Evolutionary conservation across 2,113 vertebrate species (phyloP), one percentile per base, ranked within the genome.

Genomic region (Nycticorax nycticorax): DNA sequence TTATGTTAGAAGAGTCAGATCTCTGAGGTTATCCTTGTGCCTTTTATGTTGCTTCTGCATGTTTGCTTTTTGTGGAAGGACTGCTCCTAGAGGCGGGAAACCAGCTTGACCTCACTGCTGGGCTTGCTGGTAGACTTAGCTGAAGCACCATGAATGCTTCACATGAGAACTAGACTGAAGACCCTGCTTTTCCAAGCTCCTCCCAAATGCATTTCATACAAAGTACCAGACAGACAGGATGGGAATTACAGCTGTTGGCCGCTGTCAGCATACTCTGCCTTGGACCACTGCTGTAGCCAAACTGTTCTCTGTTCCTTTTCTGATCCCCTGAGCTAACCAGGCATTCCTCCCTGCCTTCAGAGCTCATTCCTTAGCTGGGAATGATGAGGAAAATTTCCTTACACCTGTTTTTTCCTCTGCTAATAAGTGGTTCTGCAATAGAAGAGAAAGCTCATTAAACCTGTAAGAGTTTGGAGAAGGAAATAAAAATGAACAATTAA

Each of bases 401-500:
- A 48, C 14, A 64, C 28, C 48, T 57, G 5, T 67, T 83, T 71
- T 79, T 59, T 32, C 26, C 72, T 50, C 55, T 82, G 24, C 56
- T 82, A 77, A 41, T 52, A 81, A 85, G n/a, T 71, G 23, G 30
- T 53, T 68, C 24, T 77, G 37, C 23, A 67, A 50, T 26, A 76
- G 94, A 95, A 93, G 41, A 62, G 50, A 85, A 84, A 82, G 22
- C 27, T 60, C 74, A 60, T 85, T 79, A 85, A 87, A 75, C 20
- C 47, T 84, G 27, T 55, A 39, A 64, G 74, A 53, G 15, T 89
- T 93, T 86, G 53, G 87, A 53, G 53, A 87, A 69, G 55, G 39
- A 89, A 96, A 81, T 77, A 66, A 66, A 91, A 91, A 83, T 21
- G 47, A 86, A 47, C 88, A 87, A 52, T 93, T 80, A 62, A 85